phyloP scores from a whole-genome alignment of 2,888 invertebrate genomes.

The Arge pagana region DNA sequence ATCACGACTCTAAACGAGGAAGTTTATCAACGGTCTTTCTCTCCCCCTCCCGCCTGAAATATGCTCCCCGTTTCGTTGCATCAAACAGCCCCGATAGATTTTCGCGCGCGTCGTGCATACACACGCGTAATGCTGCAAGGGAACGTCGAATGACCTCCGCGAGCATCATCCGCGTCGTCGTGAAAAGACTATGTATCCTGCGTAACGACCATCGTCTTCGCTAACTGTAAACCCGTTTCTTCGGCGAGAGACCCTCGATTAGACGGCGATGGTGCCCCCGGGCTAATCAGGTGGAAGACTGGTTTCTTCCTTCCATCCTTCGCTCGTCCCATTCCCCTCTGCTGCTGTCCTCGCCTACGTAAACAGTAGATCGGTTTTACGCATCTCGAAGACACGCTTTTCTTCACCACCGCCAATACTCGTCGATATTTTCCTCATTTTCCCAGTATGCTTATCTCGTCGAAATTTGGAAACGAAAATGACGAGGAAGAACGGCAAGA shows the following conservation, averaged over 20 bases:
- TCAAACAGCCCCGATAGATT: too few relatives aligned
- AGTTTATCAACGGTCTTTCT: too few relatives aligned
- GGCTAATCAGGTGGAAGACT: slow-evolving; percentile 23
- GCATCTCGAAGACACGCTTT: slow-evolving; percentile 1
- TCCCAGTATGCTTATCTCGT: too few relatives aligned
- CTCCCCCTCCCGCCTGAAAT: too few relatives aligned
- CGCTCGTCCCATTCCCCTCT: background rate
- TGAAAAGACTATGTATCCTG: background rate
- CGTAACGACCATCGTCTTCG: background rate
- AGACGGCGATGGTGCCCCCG: slow-evolving; percentile 14
- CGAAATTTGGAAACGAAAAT: too few relatives aligned
- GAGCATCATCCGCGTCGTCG: background rate
- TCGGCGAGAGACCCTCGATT: slow-evolving; percentile 17
- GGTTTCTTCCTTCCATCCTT: slow-evolving; percentile 9
- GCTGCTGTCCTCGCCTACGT: background rate
- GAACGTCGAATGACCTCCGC: slow-evolving; percentile 1
- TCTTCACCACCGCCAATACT: too few relatives aligned
- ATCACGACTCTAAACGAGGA: too few relatives aligned
- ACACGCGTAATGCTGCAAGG: too few relatives aligned
- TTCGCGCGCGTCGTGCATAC: too few relatives aligned
- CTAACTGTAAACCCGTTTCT: slow-evolving; percentile 20
- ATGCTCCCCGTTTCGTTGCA: too few relatives aligned
- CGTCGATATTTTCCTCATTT: too few relatives aligned
- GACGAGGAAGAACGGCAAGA: too few relatives aligned
- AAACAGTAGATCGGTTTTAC: background rate